Evolutionary conservation across 2,888 invertebrate genomes (phyloP).

Genomic region (Polietes domitor): DNA sequence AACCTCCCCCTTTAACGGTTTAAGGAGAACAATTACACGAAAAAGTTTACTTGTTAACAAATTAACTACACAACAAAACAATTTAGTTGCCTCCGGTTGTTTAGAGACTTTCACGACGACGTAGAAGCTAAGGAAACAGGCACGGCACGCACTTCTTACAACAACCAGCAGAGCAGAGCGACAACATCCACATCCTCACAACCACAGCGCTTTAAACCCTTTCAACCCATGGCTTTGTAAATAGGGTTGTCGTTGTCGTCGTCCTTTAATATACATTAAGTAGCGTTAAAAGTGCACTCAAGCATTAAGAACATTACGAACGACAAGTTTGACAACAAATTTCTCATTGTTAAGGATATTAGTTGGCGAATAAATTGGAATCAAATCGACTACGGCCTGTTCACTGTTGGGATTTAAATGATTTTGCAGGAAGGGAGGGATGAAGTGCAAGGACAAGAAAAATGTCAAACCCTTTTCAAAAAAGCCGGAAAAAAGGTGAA

Average conservation of each 20-base stretch:
- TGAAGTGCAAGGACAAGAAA: constrained; percentile 2
- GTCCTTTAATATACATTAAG: constrained; percentile 43
- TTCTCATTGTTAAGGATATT: constrained; percentile 51
- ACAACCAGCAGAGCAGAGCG: not conserved
- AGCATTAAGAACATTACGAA: constrained; percentile 55
- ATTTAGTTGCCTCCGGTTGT: constrained; percentile 66
- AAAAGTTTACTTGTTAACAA: constrained; percentile 74
- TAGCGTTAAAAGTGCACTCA: constrained; percentile 66
- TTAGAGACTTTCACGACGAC: not conserved
- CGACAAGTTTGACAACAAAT: constrained; percentile 67
- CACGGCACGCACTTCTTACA: not conserved
- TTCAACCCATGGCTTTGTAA: not conserved
- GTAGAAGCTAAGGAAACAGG: not conserved
- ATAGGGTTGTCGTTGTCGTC: constrained; percentile 38
- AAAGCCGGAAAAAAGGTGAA: constrained; percentile 28
- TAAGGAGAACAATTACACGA: not conserved
- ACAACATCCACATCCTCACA: constrained; percentile 26
- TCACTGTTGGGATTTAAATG: constrained; percentile 22
- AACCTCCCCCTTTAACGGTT: not conserved
- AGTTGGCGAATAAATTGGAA: constrained; percentile 62
- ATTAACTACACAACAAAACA: constrained; percentile 72
- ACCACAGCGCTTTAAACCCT: constrained; percentile 35
- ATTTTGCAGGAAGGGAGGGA: not conserved
- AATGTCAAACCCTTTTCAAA: constrained; percentile 66
- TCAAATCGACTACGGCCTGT: constrained; percentile 60